Conservation (phyloP, 2,888 invertebrate genomes). For the Leucozona laternaria region DNA sequence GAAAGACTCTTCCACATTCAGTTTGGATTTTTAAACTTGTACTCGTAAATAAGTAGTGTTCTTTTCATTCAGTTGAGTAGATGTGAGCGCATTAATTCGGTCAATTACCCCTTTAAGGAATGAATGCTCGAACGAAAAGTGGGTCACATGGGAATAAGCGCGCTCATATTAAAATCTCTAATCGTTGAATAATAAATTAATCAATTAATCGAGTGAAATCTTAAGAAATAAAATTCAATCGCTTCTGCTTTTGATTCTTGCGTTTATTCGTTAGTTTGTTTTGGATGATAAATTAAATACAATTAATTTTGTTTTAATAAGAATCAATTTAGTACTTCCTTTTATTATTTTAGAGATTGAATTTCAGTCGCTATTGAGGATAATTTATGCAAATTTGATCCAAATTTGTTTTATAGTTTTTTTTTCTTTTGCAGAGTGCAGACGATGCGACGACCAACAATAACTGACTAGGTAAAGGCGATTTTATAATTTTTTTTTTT, state of each 20-base stretch:
- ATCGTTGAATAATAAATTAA: constrained; percentile 21
- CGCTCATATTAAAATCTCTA: background rate
- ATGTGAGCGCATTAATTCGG: background rate
- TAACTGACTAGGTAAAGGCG: no score
- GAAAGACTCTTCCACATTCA: background rate
- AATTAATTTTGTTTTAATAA: background rate
- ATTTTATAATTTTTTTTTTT: no score
- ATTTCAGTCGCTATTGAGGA: background rate
- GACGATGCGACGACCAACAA: no score
- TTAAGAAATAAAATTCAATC: background rate
- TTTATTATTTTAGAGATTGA: background rate
- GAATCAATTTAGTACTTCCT: background rate
- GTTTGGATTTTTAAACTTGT: background rate
- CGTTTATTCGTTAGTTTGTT: background rate
- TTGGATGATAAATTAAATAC: background rate
- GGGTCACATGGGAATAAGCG: background rate
- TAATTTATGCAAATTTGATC: background rate
- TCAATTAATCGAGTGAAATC: constrained; percentile 21
- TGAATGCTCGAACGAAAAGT: background rate
- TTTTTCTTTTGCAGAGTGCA: no score
- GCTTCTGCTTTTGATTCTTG: background rate
- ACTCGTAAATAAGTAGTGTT: background rate
- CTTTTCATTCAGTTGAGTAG: background rate
- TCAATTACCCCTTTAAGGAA: background rate
- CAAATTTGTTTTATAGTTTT: no score